Percentiles rank a stretch among this genome's conserved stretches.
phyloP scores from a whole-genome alignment of 1,140 invertebrate species.

The Subanguina moxae region DNA sequence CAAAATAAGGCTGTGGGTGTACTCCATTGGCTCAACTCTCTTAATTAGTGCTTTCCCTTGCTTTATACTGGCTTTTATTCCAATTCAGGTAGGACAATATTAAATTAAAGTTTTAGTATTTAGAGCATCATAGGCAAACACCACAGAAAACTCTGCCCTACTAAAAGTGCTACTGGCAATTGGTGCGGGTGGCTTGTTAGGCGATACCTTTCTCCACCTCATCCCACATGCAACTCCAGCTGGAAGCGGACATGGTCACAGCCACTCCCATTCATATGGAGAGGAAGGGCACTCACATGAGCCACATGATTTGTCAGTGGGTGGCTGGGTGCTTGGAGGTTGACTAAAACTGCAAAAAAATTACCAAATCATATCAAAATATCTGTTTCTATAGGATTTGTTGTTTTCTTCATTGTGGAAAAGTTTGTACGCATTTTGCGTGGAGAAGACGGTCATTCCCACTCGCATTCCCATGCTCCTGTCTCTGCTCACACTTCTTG shows the following conservation, averaged over 20 bases:
- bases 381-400: constrained; percentile 42
- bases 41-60: constrained; percentile 67
- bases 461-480: constrained; percentile 33
- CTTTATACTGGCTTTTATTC: constrained; percentile 85
- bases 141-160: constrained; percentile 35
- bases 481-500: neutral
- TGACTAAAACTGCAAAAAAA: too few species aligned
- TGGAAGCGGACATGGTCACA: constrained; percentile 62
- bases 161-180: constrained; percentile 85
- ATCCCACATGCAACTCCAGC: constrained; percentile 82
- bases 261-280: constrained; percentile 61
- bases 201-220: constrained; percentile 90
- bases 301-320: constrained; percentile 46
- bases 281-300: constrained; percentile 38
- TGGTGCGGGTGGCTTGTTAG: constrained; percentile 86
- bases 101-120: constrained; percentile 5
- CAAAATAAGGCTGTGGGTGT: constrained; percentile 38
- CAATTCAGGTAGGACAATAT: constrained; percentile 73
- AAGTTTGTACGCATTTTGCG: constrained; percentile 49
- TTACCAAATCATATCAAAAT: too few species aligned
- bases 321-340: constrained; percentile 43
- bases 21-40: constrained; percentile 44
- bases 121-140: constrained; percentile 21
- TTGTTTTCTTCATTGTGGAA: constrained; percentile 49
- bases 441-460: constrained; percentile 39